These are phyloP conservation scores for Platycnemis pennipes DNA, from an alignment of 2,888 invertebrate species.

Conservation along the genomic window DNA sequence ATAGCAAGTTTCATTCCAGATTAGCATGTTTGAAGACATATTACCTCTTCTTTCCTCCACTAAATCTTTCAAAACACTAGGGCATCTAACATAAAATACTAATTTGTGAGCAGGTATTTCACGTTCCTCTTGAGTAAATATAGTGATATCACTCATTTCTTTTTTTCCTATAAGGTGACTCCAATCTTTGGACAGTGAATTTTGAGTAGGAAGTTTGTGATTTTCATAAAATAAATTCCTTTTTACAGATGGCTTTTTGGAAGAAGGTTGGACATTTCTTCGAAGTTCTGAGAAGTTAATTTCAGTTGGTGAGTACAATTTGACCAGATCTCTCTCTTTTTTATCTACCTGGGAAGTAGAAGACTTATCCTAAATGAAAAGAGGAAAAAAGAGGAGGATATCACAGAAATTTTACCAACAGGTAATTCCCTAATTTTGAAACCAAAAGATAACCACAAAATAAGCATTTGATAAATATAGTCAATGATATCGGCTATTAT, in stretches of 20 bases:
- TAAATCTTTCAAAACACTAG: conserved; percentile 77
- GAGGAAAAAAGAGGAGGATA: background rate
- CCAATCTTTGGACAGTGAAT: conserved; percentile 75
- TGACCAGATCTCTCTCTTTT: too few relatives aligned
- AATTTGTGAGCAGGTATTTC: conserved; percentile 79
- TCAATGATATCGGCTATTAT: background rate
- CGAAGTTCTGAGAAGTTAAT: background rate
- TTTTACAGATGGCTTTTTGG: background rate
- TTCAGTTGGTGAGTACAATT: background rate
- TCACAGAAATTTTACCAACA: background rate
- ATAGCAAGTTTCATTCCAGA: conserved; percentile 75
- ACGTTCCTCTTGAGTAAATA: conserved; percentile 77
- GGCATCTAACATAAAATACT: conserved; percentile 78
- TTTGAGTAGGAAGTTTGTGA: background rate
- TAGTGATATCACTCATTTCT: conserved; percentile 78
- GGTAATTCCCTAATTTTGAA: background rate
- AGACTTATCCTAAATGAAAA: conserved; percentile 25
- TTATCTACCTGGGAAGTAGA: too few relatives aligned
- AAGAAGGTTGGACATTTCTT: background rate
- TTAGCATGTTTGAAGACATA: conserved; percentile 73
- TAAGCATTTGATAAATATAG: background rate
- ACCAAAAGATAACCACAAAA: background rate
- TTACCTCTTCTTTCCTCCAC: conserved; percentile 70
- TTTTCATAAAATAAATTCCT: conserved; percentile 24
- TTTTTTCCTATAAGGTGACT: conserved; percentile 76